Conservation (phyloP, 2,888 invertebrate species). For the Drosophila phalerata region DNA sequence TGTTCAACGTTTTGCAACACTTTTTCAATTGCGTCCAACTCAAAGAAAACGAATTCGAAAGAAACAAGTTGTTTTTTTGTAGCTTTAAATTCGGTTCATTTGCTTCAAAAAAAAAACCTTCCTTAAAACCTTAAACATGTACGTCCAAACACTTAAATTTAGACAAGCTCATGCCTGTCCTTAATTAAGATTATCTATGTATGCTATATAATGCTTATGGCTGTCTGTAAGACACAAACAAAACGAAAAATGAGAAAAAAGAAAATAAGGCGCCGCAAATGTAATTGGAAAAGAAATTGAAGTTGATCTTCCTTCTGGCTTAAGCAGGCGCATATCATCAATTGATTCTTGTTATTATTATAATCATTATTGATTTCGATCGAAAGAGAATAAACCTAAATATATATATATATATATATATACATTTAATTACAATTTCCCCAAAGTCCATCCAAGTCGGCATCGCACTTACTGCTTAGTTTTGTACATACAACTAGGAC, state of each 20-base stretch:
- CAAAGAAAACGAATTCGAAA: conserved; percentile 3
- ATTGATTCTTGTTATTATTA: conserved; percentile 31
- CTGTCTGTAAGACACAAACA: conserved; percentile 56
- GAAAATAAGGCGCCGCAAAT: conserved; percentile 3
- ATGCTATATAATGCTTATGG: conserved; percentile 35
- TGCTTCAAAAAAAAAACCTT: conserved; percentile 39
- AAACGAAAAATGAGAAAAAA: neutral
- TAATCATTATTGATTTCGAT: conserved; percentile 29
- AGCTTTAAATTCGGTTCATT: conserved; percentile 25
- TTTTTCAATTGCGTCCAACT: conserved; percentile 65
- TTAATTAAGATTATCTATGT: conserved; percentile 24
- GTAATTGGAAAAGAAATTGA: neutral
- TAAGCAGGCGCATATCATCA: conserved; percentile 33
- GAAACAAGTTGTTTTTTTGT: conserved; percentile 35
- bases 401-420: conserved; percentile 1
- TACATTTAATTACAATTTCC: conserved; percentile 20
- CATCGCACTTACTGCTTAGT: conserved; percentile 69
- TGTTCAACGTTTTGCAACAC: conserved; percentile 37
- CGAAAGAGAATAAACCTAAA: conserved; percentile 10
- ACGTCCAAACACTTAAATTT: conserved; percentile 49
- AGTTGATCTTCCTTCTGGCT: conserved; percentile 5
- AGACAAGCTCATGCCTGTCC: conserved; percentile 17
- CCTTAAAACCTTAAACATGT: conserved; percentile 55
- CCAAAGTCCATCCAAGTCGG: conserved; percentile 68
- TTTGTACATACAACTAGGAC: conserved; percentile 63